Conservation (phyloP, 2,113 vertebrate genomes). For the Capreolus pygargus region DNA sequence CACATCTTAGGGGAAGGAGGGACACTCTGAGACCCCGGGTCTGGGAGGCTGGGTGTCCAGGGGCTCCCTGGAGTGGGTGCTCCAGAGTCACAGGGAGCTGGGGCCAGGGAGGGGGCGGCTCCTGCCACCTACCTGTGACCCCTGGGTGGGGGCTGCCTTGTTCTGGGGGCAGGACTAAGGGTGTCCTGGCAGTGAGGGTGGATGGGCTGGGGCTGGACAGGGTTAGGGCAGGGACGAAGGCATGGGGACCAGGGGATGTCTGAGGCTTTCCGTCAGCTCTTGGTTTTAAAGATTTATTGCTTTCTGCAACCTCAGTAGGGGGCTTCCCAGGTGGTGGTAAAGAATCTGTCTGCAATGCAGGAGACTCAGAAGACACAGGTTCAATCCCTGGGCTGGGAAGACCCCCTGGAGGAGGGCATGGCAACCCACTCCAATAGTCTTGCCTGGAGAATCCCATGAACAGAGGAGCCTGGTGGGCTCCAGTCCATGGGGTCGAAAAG, state of each 20-base stretch:
- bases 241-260: rapidly evolving
- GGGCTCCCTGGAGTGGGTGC: neutral
- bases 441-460: neutral
- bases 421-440: neutral
- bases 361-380: neutral
- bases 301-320: neutral
- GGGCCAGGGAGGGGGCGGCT: no score
- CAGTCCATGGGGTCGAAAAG: neutral
- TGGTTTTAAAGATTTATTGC: neutral
- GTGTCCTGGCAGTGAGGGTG: neutral
- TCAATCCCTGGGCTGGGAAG: neutral
- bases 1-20: neutral
- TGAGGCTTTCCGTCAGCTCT: neutral
- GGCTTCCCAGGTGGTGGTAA: neutral
- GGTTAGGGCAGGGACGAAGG: neutral
- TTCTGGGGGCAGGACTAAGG: neutral
- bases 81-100: neutral
- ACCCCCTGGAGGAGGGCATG: neutral
- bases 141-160: neutral
- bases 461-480: neutral
- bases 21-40: neutral
- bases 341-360: neutral
- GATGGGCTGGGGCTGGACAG: rapidly evolving
- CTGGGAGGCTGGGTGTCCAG: neutral
- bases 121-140: no score